Evolutionary conservation across 2,888 invertebrate species (phyloP), one percentile per base, ranked within the genome.

Genomic region (Beris morrisii): DNA sequence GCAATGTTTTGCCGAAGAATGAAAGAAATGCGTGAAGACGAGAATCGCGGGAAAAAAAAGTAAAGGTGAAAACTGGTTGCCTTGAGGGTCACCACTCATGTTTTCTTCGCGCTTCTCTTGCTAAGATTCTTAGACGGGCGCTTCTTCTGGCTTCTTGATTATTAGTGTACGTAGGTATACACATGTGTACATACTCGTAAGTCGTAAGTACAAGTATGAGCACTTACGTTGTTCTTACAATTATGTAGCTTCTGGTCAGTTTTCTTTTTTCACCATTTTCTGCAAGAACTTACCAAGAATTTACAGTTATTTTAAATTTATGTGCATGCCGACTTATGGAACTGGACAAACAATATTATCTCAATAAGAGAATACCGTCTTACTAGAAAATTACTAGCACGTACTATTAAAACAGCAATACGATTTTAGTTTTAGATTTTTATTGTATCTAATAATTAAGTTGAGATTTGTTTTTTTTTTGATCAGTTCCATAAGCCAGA

Each of bases 301-400:
- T 70, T 70, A 70, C 70, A 38, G 70, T 70, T 70, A 70, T 63
- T 70, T 70, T 63, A 45, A 69, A 67, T 53, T 63, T 63, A 54
- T 50, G 67, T 70, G 67, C 70, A 70, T 48, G 48, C 44, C 38
- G 57, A 13, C 32, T 12, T 5, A 57, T 65, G 50, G 48, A 65
- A 65, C 57, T 65, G 43, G 12, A 46, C 46, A 46, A 46, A 12
- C 9, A 44, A 46, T 46, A 46, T 46, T 11, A 4, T 46, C 12
- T 46, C 46, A 12, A 9, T 44, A 9, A 38, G 4, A 1, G 38
- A 22, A 38, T 38, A 5, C 9, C 38, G 5, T 38, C 38, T 38
- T 3, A 38, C 2, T 3, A 38, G 38, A 9, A 38, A 38, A 9
- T 38, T 38, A 7, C 9, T 38, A 38, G 38, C 5, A 38, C 38